Percentiles rank a stretch among this genome's conserved stretches.
These are phyloP conservation scores for Suncus etruscus DNA, from an alignment of 2,113 vertebrate genomes.

Conservation along the genomic window DNA sequence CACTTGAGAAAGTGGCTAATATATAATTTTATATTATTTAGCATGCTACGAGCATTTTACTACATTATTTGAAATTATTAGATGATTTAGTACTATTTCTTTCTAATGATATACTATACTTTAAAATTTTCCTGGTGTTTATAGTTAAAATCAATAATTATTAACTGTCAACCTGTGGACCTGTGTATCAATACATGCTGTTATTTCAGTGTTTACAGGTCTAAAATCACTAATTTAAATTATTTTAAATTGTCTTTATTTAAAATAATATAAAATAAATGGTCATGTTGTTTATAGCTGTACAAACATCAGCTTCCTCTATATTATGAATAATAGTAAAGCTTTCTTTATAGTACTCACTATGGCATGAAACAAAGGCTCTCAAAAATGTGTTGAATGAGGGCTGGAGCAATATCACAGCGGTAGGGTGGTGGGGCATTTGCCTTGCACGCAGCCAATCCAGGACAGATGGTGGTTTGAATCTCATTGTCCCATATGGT, in stretches of 20 bases:
- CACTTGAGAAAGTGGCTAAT: background rate
- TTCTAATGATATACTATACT: constrained; percentile 5
- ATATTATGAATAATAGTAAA: constrained; percentile 11
- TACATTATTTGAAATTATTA: constrained; percentile 40
- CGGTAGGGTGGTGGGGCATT: too few species aligned
- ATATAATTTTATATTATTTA: constrained; percentile 18
- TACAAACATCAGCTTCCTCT: background rate
- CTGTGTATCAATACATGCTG: too few species aligned
- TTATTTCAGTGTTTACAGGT: too few species aligned
- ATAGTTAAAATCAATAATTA: background rate
- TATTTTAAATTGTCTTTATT: constrained; percentile 23
- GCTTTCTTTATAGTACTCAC: background rate
- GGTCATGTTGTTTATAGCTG: constrained; percentile 5
- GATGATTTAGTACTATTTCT: constrained; percentile 21
- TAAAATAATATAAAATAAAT: constrained; percentile 42
- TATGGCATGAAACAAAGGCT: background rate
- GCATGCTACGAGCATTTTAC: constrained; percentile 22
- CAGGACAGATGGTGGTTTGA: too few species aligned
- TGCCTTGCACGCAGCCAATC: too few species aligned
- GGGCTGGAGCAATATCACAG: too few species aligned
- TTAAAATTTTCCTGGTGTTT: constrained; percentile 44
- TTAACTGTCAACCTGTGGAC: too few species aligned
- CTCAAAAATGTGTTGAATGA: constrained; percentile 3
- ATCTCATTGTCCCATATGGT: too few species aligned
- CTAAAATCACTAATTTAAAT: background rate